These are phyloP conservation scores for Sitta europaea DNA, from an alignment of 2,113 vertebrate genomes.

Conservation along the genomic window DNA sequence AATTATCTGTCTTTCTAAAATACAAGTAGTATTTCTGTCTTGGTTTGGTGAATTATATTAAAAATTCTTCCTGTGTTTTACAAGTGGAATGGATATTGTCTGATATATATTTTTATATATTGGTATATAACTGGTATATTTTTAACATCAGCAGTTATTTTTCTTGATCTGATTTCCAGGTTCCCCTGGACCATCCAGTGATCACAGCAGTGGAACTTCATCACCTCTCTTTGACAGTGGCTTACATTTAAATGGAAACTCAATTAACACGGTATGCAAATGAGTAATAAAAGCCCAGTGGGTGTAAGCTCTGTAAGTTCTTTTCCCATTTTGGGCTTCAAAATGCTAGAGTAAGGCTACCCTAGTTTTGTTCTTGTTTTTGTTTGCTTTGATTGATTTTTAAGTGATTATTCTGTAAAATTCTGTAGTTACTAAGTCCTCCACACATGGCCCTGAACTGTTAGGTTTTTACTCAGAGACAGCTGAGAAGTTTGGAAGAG, in stretches of 20 bases:
- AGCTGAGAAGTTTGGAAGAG: neutral
- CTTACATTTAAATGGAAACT: slow-evolving; percentile 88
- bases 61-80: neutral
- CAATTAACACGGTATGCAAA: slow-evolving; percentile 82
- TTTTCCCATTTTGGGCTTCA: neutral
- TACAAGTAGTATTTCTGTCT: neutral
- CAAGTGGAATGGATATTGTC: neutral
- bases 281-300: neutral
- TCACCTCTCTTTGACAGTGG: slow-evolving; percentile 92
- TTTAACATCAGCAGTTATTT: neutral
- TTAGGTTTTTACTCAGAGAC: neutral
- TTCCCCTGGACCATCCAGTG: slow-evolving; percentile 83
- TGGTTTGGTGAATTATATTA: neutral
- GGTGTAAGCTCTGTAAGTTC: neutral
- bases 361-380: neutral
- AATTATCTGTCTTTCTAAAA: neutral
- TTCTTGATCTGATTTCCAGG: slow-evolving; percentile 64
- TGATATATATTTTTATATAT: neutral
- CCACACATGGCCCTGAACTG: neutral
- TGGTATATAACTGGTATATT: too few species aligned
- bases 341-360: neutral
- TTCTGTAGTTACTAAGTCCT: neutral
- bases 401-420: neutral
- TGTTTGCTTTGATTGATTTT: neutral
- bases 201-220: slow-evolving; percentile 84